A percentile compares a stretch with the other conserved stretches of the same genome.
These are phyloP conservation scores for Drosophila micromelanica DNA, from an alignment of 1,140 invertebrate species.

Conservation along the genomic window DNA sequence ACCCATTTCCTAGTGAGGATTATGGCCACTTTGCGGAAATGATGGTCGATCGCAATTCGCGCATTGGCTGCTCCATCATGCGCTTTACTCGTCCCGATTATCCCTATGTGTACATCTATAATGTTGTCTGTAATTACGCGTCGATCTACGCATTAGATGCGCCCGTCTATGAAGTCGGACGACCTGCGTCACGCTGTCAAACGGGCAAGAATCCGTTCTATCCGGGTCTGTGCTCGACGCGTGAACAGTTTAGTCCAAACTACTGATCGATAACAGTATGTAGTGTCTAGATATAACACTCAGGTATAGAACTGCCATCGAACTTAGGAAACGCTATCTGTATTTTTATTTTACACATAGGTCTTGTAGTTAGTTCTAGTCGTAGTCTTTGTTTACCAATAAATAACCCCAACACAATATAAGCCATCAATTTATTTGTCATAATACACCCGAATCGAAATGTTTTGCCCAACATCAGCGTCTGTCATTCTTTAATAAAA, in stretches of 20 bases:
- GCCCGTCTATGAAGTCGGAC: conserved; percentile 66
- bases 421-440: conserved; percentile 25
- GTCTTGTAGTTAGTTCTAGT: conserved; percentile 30
- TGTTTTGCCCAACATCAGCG: conserved; percentile 26
- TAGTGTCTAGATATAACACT: conserved; percentile 28
- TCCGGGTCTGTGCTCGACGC: conserved; percentile 74
- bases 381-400: conserved; percentile 42
- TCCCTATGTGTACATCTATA: conserved; percentile 73
- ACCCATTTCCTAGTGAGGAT: conserved; percentile 60
- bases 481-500: conserved; percentile 32
- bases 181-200: conserved; percentile 55
- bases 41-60: conserved; percentile 73
- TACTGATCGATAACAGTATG: conserved; percentile 54
- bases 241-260: conserved; percentile 74
- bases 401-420: conserved; percentile 41
- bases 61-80: conserved; percentile 74
- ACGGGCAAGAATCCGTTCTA: conserved; percentile 77
- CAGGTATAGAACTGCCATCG: conserved; percentile 55
- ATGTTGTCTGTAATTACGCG: conserved; percentile 80
- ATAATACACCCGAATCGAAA: conserved; percentile 16
- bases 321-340: conserved; percentile 47
- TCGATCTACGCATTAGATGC: conserved; percentile 72
- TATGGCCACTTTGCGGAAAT: conserved; percentile 83
- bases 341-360: conserved; percentile 47
- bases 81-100: conserved; percentile 77